These are phyloP conservation scores for Lepus europaeus DNA, from an alignment of 2,113 vertebrate species.

Conservation along the genomic window DNA sequence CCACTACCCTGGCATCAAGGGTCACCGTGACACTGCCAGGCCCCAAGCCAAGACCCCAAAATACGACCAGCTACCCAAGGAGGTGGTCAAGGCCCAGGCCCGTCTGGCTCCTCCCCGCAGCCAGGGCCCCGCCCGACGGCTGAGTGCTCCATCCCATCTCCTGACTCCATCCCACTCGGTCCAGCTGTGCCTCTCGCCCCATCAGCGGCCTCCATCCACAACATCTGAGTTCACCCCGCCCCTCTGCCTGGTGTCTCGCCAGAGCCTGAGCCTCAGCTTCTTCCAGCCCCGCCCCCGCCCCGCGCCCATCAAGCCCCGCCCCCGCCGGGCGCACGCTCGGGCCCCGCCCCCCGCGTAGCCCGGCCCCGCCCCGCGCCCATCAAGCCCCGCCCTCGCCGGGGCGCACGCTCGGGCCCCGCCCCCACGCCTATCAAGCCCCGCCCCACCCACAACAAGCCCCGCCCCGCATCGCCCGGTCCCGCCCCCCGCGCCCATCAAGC, in stretches of 20 bases:
- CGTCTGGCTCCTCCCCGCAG: background rate
- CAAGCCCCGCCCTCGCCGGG: background rate
- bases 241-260: background rate
- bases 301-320: background rate
- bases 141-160: background rate
- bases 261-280: accelerated
- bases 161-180: background rate
- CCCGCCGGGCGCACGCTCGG: background rate
- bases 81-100: background rate
- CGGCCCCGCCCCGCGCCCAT: background rate
- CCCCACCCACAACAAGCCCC: background rate
- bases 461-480: background rate
- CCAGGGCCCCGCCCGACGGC: background rate
- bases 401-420: background rate
- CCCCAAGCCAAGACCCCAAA: background rate
- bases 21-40: background rate
- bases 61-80: background rate
- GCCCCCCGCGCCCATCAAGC: background rate
- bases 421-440: background rate
- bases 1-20: background rate
- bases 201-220: accelerated
- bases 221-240: too few species aligned
- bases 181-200: background rate
- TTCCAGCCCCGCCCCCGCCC: too few species aligned
- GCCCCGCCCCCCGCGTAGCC: accelerated